Conservation (phyloP, 1,140 invertebrate genomes). For the Lasioglossum baleicum region DNA sequence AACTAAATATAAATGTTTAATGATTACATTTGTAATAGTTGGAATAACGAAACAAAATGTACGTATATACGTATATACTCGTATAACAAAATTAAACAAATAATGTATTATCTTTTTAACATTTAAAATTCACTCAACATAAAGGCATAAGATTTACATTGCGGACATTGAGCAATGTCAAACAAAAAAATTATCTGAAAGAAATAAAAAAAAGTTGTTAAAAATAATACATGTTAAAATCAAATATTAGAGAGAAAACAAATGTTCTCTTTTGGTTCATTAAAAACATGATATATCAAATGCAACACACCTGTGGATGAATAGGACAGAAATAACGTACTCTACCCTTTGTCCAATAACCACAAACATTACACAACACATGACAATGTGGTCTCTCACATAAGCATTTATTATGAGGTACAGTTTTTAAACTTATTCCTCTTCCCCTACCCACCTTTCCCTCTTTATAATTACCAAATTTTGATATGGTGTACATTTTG, state of each 20-base stretch:
- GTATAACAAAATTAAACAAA: too few species aligned
- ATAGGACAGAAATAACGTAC: slow-evolving; percentile 50
- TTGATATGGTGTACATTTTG: too few species aligned
- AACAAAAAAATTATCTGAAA: slow-evolving; percentile 56
- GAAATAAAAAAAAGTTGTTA: not conserved
- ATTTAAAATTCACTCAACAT: slow-evolving; percentile 53
- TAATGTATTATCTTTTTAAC: too few species aligned
- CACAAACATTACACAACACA: slow-evolving; percentile 58
- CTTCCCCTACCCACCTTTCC: not conserved
- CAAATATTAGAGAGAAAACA: not conserved
- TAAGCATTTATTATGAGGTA: slow-evolving; percentile 16
- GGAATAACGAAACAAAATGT: slow-evolving; percentile 54
- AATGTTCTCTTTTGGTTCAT: too few species aligned
- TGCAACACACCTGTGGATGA: slow-evolving; percentile 63
- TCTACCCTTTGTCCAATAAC: slow-evolving; percentile 50
- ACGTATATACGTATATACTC: not conserved
- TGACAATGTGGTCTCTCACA: slow-evolving; percentile 39
- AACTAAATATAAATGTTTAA: too few species aligned
- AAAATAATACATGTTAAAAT: too few species aligned
- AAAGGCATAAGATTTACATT: slow-evolving; percentile 38
- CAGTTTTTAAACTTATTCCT: not conserved
- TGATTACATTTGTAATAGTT: too few species aligned
- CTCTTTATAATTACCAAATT: not conserved
- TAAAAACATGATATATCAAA: too few species aligned
- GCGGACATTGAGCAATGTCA: slow-evolving; percentile 54